These are phyloP conservation scores for Drosophila grimshawi DNA, from an alignment of 1,140 invertebrate species.

Conservation along the genomic window DNA sequence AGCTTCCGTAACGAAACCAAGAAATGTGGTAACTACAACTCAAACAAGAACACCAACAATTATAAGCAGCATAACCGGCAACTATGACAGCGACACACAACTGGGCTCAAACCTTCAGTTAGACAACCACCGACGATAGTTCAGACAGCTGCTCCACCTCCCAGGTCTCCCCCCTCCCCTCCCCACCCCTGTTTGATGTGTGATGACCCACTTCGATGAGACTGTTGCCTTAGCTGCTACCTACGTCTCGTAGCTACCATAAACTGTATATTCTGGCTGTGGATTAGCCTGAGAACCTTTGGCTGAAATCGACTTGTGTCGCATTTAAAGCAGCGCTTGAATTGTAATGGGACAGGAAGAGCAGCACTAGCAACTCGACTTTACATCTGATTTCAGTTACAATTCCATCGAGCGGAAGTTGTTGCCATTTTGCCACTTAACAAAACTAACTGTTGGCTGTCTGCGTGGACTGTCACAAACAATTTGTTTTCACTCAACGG, in stretches of 20 bases:
- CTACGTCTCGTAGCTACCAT: conserved; percentile 8
- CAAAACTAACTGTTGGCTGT: conserved; percentile 2
- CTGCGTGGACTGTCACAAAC: not conserved
- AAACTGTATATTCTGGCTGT: conserved; percentile 15
- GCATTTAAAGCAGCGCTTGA: conserved; percentile 22
- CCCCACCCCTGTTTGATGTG: not conserved
- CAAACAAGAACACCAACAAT: conserved; percentile 51
- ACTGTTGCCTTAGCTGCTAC: conserved; percentile 25
- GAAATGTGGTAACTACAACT: conserved; percentile 56
- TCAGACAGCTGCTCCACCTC: conserved; percentile 8
- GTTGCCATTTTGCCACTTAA: conserved; percentile 31
- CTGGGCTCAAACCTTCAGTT: not conserved
- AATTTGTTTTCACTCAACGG: not conserved
- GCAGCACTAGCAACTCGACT: not conserved
- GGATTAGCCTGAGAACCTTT: conserved; percentile 22
- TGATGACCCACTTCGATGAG: conserved; percentile 38
- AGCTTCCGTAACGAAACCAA: conserved; percentile 47
- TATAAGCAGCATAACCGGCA: conserved; percentile 42
- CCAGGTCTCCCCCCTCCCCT: not conserved
- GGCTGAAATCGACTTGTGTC: conserved; percentile 2
- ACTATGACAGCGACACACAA: conserved; percentile 15
- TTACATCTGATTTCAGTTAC: not conserved
- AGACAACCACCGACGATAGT: conserved; percentile 13
- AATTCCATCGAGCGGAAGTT: conserved; percentile 33
- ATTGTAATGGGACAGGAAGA: conserved; percentile 22